Percentiles rank a stretch among this genome's conserved stretches.
phyloP scores from a whole-genome alignment of 2,888 invertebrate species.

The Carpatolechia fugitivella region DNA sequence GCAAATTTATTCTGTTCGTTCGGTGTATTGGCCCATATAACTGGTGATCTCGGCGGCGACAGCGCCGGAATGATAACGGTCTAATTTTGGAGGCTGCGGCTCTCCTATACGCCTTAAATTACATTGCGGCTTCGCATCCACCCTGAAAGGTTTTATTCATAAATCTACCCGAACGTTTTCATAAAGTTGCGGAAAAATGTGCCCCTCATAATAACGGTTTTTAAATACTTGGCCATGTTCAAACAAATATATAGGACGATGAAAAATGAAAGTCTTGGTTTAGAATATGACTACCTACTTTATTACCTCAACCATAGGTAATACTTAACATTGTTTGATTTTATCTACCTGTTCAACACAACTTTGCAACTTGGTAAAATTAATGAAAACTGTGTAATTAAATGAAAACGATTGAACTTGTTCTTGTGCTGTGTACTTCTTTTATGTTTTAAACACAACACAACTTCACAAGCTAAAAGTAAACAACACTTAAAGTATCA shows the following conservation, averaged over 20 bases:
- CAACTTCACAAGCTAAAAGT: too few species aligned
- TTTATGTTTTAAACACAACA: too few species aligned
- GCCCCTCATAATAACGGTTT: slow-evolving; percentile 50
- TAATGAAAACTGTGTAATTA: too few species aligned
- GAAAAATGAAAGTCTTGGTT: too few species aligned
- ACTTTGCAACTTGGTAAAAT: too few species aligned
- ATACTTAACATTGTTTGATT: too few species aligned
- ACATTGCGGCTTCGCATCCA: slow-evolving; percentile 67
- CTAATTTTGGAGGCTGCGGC: slow-evolving; percentile 68
- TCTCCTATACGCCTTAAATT: slow-evolving; percentile 70
- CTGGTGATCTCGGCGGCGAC: slow-evolving; percentile 73
- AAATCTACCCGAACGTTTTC: slow-evolving; percentile 74
- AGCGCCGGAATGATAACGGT: slow-evolving; percentile 75
- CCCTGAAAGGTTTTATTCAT: slow-evolving; percentile 78
- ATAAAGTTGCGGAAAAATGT: slow-evolving; percentile 70
- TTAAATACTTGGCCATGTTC: slow-evolving; percentile 35
- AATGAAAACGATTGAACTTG: too few species aligned
- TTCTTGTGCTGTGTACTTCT: too few species aligned
- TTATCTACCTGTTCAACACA: too few species aligned
- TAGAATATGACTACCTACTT: too few species aligned
- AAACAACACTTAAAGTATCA: too few species aligned
- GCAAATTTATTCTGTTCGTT: slow-evolving; percentile 75
- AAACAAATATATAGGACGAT: neutral
- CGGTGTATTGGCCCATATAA: slow-evolving; percentile 75
- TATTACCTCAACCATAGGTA: too few species aligned